phyloP scores from a whole-genome alignment of 2,797 vertebrate species.

The Euphonia xanthogaster region DNA sequence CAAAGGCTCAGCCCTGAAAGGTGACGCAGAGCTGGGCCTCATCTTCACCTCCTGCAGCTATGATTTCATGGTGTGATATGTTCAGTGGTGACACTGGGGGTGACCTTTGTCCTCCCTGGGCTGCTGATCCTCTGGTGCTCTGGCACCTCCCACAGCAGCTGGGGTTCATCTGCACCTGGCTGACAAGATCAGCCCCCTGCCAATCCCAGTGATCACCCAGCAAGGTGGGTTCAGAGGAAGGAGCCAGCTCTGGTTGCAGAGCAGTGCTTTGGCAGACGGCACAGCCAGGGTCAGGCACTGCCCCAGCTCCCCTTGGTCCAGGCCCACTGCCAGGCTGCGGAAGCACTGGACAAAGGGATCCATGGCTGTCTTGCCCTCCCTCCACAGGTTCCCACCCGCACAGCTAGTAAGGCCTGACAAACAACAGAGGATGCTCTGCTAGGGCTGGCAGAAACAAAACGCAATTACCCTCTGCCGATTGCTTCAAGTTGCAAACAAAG shows the following conservation, averaged over 20 bases:
- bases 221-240: neutral
- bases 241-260: neutral
- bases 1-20: neutral
- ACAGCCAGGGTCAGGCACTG: accelerated
- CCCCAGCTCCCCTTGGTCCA: neutral
- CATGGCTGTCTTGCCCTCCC: neutral
- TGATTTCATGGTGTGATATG: neutral
- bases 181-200: neutral
- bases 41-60: neutral
- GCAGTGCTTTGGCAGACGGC: accelerated
- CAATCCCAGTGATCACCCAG: neutral
- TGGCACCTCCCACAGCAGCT: accelerated
- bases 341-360: neutral
- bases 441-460: neutral
- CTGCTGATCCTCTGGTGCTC: neutral
- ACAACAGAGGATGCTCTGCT: conserved; percentile 40
- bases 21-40: neutral
- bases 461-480: conserved; percentile 25
- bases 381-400: neutral
- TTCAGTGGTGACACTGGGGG: accelerated
- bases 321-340: accelerated
- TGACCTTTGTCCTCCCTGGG: neutral
- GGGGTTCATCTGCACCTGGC: accelerated
- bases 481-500: conserved; percentile 57
- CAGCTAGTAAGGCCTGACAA: neutral